Conservation (phyloP, 2,888 invertebrate species). For the Athetis lepigone region DNA sequence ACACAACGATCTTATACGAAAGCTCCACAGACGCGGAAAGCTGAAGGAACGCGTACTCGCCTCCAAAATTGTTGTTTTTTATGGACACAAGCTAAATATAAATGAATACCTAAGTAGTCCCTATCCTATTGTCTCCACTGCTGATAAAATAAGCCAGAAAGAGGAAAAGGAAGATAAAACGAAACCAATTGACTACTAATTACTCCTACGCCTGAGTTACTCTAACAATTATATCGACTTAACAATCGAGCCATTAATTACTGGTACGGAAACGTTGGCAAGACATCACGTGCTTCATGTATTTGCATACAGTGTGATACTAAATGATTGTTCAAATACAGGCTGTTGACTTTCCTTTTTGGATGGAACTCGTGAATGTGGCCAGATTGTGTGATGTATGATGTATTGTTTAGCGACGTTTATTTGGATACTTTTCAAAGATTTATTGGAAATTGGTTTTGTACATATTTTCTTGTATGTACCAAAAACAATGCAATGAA, state of each 20-base stretch:
- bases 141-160: no score
- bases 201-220: constrained; percentile 18
- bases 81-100: no score
- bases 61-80: no score
- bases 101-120: no score
- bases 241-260: constrained; percentile 40
- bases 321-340: constrained; percentile 29
- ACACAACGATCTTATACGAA: no score
- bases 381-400: background rate
- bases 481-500: no score
- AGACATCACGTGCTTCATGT: constrained; percentile 38
- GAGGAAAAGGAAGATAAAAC: no score
- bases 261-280: constrained; percentile 25
- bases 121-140: no score
- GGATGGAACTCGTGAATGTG: constrained; percentile 12
- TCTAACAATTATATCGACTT: constrained; percentile 35
- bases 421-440: background rate
- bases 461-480: no score
- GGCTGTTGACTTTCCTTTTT: constrained; percentile 32
- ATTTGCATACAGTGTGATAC: constrained; percentile 38
- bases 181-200: background rate
- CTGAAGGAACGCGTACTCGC: no score
- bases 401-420: background rate
- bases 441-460: background rate
- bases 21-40: no score